phyloP scores from a whole-genome alignment of 2,797 vertebrate species.

The Loris lydekkerianus region DNA sequence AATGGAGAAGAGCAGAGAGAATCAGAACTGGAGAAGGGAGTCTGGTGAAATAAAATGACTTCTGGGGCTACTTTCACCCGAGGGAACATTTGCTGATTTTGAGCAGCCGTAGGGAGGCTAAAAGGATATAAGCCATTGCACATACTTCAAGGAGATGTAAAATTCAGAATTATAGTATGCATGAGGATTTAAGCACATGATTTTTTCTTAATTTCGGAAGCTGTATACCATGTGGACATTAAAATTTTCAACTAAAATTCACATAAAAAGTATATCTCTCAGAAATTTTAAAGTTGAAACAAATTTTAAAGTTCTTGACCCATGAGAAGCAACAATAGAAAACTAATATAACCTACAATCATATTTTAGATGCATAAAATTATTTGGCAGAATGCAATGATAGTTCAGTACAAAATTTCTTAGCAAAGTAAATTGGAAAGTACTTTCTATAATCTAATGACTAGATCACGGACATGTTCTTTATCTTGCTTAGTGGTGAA shows the following conservation, averaged over 20 bases:
- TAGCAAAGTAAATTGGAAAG: neutral
- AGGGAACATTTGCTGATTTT: neutral
- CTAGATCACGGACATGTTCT: fast-evolving
- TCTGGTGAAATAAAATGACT: neutral
- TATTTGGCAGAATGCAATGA: neutral
- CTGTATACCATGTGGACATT: neutral
- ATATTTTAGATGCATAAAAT: neutral
- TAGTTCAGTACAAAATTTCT: neutral
- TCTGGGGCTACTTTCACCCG: neutral
- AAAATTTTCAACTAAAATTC: neutral
- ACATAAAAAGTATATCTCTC: neutral
- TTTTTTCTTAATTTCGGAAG: neutral
- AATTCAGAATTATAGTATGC: neutral
- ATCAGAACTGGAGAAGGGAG: neutral
- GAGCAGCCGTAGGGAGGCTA: neutral
- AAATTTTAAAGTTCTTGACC: neutral
- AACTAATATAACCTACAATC: neutral
- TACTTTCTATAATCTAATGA: neutral
- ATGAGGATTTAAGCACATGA: neutral
- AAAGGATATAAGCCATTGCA: neutral
- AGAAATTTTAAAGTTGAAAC: neutral
- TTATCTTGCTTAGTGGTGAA: fast-evolving
- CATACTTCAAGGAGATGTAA: neutral
- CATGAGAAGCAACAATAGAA: neutral
- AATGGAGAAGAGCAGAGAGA: neutral